phyloP scores from a whole-genome alignment of 2,113 vertebrate species.

The Lophius piscatorius region DNA sequence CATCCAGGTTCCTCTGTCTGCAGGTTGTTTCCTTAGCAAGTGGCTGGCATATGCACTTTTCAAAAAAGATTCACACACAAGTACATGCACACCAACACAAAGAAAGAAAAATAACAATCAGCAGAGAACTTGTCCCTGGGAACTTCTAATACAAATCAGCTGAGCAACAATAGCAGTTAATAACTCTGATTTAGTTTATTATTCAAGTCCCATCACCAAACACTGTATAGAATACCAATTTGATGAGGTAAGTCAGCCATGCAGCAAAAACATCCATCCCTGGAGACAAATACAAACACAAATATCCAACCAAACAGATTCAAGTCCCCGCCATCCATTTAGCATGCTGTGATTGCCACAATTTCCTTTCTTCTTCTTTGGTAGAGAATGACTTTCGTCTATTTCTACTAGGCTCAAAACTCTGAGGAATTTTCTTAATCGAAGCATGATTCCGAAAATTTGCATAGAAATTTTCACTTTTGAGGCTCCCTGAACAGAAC shows the following conservation, averaged over 20 bases:
- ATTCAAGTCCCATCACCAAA: conserved; percentile 62
- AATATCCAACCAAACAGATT: conserved; percentile 57
- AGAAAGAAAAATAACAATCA: conserved; percentile 59
- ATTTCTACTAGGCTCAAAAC: conserved; percentile 50
- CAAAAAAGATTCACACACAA: conserved; percentile 31
- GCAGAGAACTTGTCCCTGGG: conserved; percentile 62
- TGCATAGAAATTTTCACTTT: conserved; percentile 76
- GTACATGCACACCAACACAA: conserved; percentile 44
- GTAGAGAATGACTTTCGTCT: conserved; percentile 54
- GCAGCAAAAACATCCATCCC: conserved; percentile 63
- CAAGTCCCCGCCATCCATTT: conserved; percentile 47
- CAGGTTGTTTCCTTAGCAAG: conserved; percentile 16
- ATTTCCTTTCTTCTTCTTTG: conserved; percentile 54
- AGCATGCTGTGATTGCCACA: conserved; percentile 38
- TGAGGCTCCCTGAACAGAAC: conserved; percentile 62
- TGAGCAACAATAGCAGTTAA: conserved; percentile 74
- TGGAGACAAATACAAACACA: conserved; percentile 55
- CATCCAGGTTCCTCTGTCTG: conserved; percentile 1
- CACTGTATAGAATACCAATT: conserved; percentile 71
- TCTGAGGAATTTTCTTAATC: conserved; percentile 65
- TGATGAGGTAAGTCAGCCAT: conserved; percentile 68
- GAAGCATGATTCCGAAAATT: conserved; percentile 49
- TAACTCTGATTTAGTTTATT: conserved; percentile 72
- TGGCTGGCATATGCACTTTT: conserved; percentile 35
- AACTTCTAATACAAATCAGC: conserved; percentile 69